Evolutionary conservation across 2,888 invertebrate genomes (phyloP).

Genomic region (Leptopilina syphax): DNA sequence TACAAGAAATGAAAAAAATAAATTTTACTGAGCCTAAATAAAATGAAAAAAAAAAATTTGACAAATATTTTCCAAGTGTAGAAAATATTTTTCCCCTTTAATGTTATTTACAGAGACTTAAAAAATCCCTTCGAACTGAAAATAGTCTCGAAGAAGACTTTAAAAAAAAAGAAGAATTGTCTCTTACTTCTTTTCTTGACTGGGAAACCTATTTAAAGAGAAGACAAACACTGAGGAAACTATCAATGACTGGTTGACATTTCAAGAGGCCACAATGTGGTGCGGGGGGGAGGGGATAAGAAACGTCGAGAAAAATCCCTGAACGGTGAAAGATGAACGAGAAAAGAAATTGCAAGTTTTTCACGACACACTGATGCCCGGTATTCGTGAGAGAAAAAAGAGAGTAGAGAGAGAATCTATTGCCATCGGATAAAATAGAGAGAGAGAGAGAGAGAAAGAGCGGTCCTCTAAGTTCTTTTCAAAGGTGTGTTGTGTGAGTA

Average conservation of each 20-base stretch:
- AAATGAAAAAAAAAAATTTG: no score
- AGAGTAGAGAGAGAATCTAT: background rate
- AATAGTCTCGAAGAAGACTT: no score
- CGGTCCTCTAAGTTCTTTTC: background rate
- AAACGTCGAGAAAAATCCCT: background rate
- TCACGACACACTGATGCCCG: background rate
- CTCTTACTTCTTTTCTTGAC: no score
- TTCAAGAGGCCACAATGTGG: background rate
- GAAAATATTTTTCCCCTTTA: no score
- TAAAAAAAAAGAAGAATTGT: no score
- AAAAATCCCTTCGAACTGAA: no score
- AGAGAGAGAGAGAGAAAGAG: background rate
- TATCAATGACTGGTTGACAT: conserved; percentile 14
- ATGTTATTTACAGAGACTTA: no score
- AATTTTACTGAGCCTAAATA: no score
- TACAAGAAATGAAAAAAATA: no score
- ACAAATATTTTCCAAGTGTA: no score
- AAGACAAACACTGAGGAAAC: conserved; percentile 11
- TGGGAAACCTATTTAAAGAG: background rate
- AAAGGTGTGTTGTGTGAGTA: conserved; percentile 22
- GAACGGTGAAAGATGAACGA: conserved; percentile 30
- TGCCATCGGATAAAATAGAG: conserved; percentile 35
- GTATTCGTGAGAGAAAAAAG: background rate
- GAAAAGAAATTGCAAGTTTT: conserved; percentile 40
- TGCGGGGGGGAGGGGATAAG: background rate